A percentile compares a stretch with the other conserved stretches of the same genome.
Conservation (phyloP, 2,797 vertebrate genomes). For the Phyllotis vaccarum region DNA sequence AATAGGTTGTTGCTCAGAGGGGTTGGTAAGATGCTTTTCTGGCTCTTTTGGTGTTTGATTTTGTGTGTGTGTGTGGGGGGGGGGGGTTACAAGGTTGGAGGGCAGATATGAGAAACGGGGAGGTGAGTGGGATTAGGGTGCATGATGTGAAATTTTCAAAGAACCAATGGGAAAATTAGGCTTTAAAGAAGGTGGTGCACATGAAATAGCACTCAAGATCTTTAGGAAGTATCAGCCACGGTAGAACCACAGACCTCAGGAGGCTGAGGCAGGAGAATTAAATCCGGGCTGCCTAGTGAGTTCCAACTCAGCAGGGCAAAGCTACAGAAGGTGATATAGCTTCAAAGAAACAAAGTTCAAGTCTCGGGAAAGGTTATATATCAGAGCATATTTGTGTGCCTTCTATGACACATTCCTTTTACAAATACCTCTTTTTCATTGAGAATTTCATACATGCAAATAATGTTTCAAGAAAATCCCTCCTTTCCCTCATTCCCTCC, state of each 20-base stretch:
- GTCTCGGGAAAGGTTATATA: constrained; percentile 4
- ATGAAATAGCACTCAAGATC: neutral
- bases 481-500: neutral
- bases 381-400: neutral
- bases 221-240: neutral
- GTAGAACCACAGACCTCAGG: neutral
- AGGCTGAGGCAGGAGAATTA: neutral
- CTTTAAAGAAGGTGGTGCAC: neutral
- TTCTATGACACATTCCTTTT: constrained; percentile 65
- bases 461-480: neutral
- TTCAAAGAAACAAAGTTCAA: constrained; percentile 37
- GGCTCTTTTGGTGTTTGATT: too few relatives aligned
- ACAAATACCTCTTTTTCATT: constrained; percentile 22
- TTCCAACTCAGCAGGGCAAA: constrained; percentile 63
- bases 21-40: neutral
- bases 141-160: neutral
- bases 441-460: neutral
- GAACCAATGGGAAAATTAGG: neutral
- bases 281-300: neutral
- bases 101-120: neutral
- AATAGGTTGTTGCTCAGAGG: too few relatives aligned
- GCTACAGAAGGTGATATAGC: neutral
- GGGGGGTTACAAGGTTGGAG: neutral
- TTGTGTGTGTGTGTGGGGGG: too few relatives aligned
- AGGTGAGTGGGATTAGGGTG: neutral